Base-by-base conservation (phyloP, 2,888 invertebrate species). In the Netelia inedita region DNA sequence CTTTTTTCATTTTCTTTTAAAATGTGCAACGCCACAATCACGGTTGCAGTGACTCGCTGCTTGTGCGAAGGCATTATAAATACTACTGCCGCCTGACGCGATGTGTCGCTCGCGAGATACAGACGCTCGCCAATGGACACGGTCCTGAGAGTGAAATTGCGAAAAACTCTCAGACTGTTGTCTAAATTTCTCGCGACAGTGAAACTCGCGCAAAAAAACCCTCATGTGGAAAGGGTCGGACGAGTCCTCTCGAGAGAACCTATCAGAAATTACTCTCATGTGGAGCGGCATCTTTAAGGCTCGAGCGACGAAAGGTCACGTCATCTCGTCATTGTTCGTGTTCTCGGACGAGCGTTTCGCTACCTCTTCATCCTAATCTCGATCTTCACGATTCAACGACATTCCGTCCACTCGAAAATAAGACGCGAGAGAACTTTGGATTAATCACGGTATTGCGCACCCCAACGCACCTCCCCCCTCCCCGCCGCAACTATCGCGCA, bases 11-110 rank as follows among this genome's bases (percentile, higher is more conserved):
- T 65, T 65, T 68, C 46, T 50, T 68, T 50, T 2, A 50, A 50
- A 50, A 68, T 68, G 46, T 68, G 23, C 0, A 65, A 68, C 10
- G 68, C 68, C 66, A 71, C 59, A 59, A 43, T 71, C 5, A 46
- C 50, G 5, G 61, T 65, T 80, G 65, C 63, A 1, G 41, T 65
- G 1, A 19, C 43, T 80, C 69, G 69, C 28, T 65, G 79, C 11
- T 65, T 35, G 19, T 16, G 61, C 50, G 41, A 63, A 79, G 53
- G 11, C 79, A 63, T 72, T 61, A 71, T 35, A 19, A 19, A 11
- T 1, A 43, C 2, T 57, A 35, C 53, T 79, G 28, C 41, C 35
- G n/a, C n/a, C n/a, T n/a, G n/a, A n/a, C n/a, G 43, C 21, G 66
- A 43, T 1, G 43, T 9, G 9, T 41, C 3, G 41, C 43, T 9